phyloP scores from a whole-genome alignment of 2,797 vertebrate genomes.

The Rhabdomys pumilio region DNA sequence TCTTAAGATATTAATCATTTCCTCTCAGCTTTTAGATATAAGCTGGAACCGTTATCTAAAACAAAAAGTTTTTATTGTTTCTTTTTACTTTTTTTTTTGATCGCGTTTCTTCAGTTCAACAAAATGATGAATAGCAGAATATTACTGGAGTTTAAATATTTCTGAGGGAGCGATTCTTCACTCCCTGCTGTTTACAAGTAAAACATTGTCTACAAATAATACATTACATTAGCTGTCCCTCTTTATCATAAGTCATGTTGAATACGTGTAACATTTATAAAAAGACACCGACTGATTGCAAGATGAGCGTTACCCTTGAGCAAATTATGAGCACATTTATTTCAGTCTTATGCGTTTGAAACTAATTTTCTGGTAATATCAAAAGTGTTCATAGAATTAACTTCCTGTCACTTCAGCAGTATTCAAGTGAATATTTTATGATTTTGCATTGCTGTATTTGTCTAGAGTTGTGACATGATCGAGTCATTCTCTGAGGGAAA shows the following conservation, averaged over 20 bases:
- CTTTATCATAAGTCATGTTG: slow-evolving; percentile 91
- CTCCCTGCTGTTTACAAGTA: slow-evolving; percentile 91
- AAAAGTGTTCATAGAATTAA: slow-evolving; percentile 95
- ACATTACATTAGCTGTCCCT: slow-evolving; percentile 90
- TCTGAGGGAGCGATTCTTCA: slow-evolving; percentile 88
- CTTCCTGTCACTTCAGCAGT: slow-evolving; percentile 94
- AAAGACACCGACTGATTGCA: slow-evolving; percentile 91
- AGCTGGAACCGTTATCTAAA: slow-evolving; percentile 65
- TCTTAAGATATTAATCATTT: slow-evolving; percentile 68
- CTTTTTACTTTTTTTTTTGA: slow-evolving; percentile 57
- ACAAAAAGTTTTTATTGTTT: slow-evolving; percentile 76
- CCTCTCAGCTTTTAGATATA: slow-evolving; percentile 73
- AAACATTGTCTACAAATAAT: slow-evolving; percentile 91
- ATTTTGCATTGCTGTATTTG: slow-evolving; percentile 98
- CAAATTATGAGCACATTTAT: slow-evolving; percentile 94
- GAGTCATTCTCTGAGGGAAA: slow-evolving; percentile 95
- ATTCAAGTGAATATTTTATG: slow-evolving; percentile 98
- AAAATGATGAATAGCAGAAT: slow-evolving; percentile 88
- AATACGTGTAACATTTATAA: slow-evolving; percentile 92
- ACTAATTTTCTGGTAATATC: slow-evolving; percentile 94
- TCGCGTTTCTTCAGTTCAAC: slow-evolving; percentile 77
- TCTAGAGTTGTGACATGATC: slow-evolving; percentile 97
- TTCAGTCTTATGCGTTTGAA: slow-evolving; percentile 92
- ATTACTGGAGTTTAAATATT: slow-evolving; percentile 90
- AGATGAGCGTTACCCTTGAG: slow-evolving; percentile 93